Conservation (phyloP, 2,113 vertebrate genomes). For the Tachycineta bicolor region DNA sequence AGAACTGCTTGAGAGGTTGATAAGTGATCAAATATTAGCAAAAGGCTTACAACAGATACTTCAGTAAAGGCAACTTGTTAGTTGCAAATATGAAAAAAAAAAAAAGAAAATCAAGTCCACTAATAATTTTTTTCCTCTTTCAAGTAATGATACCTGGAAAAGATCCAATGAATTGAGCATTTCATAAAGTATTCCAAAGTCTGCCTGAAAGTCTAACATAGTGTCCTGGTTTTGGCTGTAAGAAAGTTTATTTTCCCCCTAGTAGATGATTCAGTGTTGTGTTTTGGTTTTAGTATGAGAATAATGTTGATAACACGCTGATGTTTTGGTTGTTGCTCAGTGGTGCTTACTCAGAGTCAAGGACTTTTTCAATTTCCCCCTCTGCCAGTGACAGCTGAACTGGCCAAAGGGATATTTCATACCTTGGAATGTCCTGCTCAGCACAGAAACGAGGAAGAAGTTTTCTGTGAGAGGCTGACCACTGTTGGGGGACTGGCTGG, state of each 20-base stretch:
- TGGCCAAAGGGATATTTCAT: not conserved
- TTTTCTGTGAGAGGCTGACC: not conserved
- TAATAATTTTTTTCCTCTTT: not conserved
- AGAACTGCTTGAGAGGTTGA: not conserved
- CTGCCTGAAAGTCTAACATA: not conserved
- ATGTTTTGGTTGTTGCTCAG: not conserved
- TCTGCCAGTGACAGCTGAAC: not conserved
- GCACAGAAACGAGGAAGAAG: not conserved
- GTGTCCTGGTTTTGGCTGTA: not conserved
- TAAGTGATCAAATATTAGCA: not conserved
- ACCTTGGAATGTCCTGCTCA: not conserved
- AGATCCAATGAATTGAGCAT: not conserved
- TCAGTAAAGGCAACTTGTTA: not conserved
- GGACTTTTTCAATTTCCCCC: not conserved
- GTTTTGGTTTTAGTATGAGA: not conserved
- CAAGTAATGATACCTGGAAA: not conserved
- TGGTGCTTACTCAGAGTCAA: not conserved
- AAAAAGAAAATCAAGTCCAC: not conserved
- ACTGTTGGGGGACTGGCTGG: not conserved
- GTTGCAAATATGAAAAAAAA: not conserved
- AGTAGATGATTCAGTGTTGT: not conserved
- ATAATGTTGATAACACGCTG: not conserved
- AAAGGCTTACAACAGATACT: not conserved
- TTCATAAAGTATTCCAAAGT: not conserved
- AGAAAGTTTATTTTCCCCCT: not conserved